phyloP scores from a whole-genome alignment of 1,140 invertebrate genomes.

The Popillia japonica region DNA sequence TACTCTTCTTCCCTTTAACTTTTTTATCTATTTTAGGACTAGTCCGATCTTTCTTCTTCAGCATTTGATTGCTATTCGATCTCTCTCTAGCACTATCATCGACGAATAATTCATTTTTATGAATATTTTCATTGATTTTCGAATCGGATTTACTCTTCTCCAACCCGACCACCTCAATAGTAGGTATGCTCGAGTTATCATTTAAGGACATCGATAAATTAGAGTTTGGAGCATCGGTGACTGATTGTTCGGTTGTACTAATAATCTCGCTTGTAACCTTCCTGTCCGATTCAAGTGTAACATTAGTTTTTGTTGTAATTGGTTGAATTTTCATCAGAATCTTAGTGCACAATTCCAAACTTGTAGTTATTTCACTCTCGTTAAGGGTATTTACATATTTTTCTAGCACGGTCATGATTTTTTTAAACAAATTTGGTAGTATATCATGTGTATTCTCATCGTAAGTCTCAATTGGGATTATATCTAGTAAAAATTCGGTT shows the following conservation, averaged over 20 bases:
- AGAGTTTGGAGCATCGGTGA: constrained; percentile 3
- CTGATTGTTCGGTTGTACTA: constrained; percentile 5
- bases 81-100: constrained; percentile 54
- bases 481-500: constrained; percentile 81
- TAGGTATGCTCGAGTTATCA: neutral
- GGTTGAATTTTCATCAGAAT: constrained; percentile 82
- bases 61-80: constrained; percentile 61
- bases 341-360: constrained; percentile 76
- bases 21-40: constrained; percentile 64
- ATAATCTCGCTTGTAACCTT: constrained; percentile 35
- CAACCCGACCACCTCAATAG: constrained; percentile 49
- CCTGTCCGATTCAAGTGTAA: constrained; percentile 15
- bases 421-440: constrained; percentile 75
- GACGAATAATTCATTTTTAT: constrained; percentile 61
- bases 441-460: constrained; percentile 83
- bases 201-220: constrained; percentile 9
- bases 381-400: constrained; percentile 67
- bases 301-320: constrained; percentile 47
- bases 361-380: constrained; percentile 70
- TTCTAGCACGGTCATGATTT: constrained; percentile 71
- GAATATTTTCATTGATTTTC: constrained; percentile 69
- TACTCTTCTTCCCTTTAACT: constrained; percentile 64
- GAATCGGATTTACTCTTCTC: constrained; percentile 75
- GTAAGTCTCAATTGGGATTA: constrained; percentile 82
- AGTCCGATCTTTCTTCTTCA: constrained; percentile 59